Evolutionary conservation across 2,888 invertebrate genomes (phyloP), one percentile per base, ranked within the genome.

Genomic region (Amblyteles armatorius): DNA sequence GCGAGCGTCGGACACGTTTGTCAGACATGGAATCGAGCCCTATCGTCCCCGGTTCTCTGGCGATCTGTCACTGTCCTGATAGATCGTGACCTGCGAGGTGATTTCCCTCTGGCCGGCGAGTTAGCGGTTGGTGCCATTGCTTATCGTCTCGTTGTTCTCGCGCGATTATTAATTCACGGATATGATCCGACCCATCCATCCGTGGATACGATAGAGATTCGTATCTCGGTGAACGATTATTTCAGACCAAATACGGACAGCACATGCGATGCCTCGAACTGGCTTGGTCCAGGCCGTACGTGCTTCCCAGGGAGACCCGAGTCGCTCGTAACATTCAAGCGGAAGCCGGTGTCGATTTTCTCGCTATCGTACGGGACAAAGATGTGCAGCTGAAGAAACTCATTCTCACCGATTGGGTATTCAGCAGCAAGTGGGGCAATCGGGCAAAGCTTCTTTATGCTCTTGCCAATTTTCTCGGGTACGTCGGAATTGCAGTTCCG

Each of bases 341-440:
- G 9, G 94, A 94, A 71, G 93, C 94, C 1, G 92, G 93, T 2
- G 93, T 94, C 7, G 92, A 94, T 36, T 94, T 94, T 82, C 90
- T 94, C 11, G 90, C 92, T 13, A 91, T 94, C 22, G 91, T 94
- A 5, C 89, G 91, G 7, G 92, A 93, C 0, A 94, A 94, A 87
- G 90, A 94, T 65, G 94, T 94, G 2, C 94, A 95, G 87, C 88
- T 95, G 26, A 90, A 89, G 40, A 91, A 92, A 83, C 90, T 95
- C 57, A 91, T 93, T 86, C 92, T 95, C 74, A 94, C 94, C 36
- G 93, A 95, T 83, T 95, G 95, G 95, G 92, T 94, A 71, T 94
- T 94, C 82, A 92, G 94, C 79, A 93, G 93, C 83, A 94, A 94
- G 79, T 94, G 93, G 93, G 91, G 91, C 44, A 92, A 92, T 86